Evolutionary conservation across 2,113 vertebrate genomes (phyloP), one percentile per base, ranked within the genome.

Genomic region (Neolamprologus sp.): DNA sequence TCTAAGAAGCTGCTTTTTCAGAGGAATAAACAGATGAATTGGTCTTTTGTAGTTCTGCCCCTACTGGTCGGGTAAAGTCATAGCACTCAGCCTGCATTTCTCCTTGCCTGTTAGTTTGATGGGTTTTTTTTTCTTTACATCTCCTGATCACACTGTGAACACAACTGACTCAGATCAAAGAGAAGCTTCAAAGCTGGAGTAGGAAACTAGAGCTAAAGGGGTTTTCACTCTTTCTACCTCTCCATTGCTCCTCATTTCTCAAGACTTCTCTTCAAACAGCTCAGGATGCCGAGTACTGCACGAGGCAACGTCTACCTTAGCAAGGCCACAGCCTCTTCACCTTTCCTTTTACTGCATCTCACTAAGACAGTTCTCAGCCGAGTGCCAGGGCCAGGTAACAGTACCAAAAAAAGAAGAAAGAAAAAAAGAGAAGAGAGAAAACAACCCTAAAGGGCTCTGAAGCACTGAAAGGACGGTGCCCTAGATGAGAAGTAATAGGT

Each of bases 121-220:
- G 87, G 33, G 3, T 0, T 80, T 92, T 93, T 88, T 47, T 45
- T 87, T 89, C 81, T 42, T 81, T 89, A 28, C 71, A 75, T 78
- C 92, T 94, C 93, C 93, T 87, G 94, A 96, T 96, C 95, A 94
- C 93, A 93, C 91, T 92, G 92, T 89, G 94, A 92, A 95, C 94
- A 94, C 89, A 90, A 93, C 93, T 78, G 83, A 88, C 92, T 90
- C 84, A 94, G 95, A 97, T 97, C 96, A 97, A 96, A 97, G 96
- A 89, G 80, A 81, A 60, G 94, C 96, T 96, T 96, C 96, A 96
- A 97, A 97, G 96, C 92, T 40, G 4, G 86, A 90, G 92, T 88
- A 92, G 95, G 95, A 96, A 95, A 92, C 94, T 88, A 90, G 90
- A 95, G 93, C 95, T 95, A 94, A 96, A 93, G 92, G 93, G 92